Base-by-base conservation (phyloP, 2,797 vertebrate genomes). In the Naso thynnoides region DNA sequence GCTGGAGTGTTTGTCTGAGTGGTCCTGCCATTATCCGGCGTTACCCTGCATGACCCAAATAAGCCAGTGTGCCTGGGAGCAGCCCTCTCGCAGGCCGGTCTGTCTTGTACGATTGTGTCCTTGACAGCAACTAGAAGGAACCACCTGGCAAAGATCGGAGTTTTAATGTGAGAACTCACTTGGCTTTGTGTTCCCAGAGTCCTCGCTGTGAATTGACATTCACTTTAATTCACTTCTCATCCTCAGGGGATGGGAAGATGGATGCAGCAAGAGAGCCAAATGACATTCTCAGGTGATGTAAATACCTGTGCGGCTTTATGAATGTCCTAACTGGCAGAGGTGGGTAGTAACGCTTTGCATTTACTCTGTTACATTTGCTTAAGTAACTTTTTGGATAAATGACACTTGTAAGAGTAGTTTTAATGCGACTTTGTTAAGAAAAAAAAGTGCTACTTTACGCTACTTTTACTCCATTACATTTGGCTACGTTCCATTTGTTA, bases 1-100 rank as follows among this genome's bases (percentile, higher is more conserved):
- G 80, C 85, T 91, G 50, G 70, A 93, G 90, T 89, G 88, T 90
- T 89, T 83, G 79, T 88, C 78, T 90, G 85, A 93, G 86, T 90
- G 90, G 73, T 65, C 59, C 70, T 49, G 70, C 81, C 84, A 86
- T 89, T 91, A 82, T 87, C 66, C 49, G 14, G 54, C 52, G 70
- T 86, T 83, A 74, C 77, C 81, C 87, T 82, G 56, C 70, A 29
- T 71, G 79, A 89, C 81, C 86, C 81, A 72, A 69, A 86, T 78
- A 76, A 80, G 83, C 77, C 63, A 56, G 75, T 73, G 69, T 56
- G 78, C 70, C 83, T 86, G 81, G 80, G 71, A 86, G 85, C 71
- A 44, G 31, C 60, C 71, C 41, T 73, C 82, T 80, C 10, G 45
- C 82, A 31, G 74, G 63, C 73, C 2, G 42, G 18, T 41, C 83